These are phyloP conservation scores for Lasiurus cinereus DNA, from an alignment of 2,113 vertebrate species.

Conservation along the genomic window DNA sequence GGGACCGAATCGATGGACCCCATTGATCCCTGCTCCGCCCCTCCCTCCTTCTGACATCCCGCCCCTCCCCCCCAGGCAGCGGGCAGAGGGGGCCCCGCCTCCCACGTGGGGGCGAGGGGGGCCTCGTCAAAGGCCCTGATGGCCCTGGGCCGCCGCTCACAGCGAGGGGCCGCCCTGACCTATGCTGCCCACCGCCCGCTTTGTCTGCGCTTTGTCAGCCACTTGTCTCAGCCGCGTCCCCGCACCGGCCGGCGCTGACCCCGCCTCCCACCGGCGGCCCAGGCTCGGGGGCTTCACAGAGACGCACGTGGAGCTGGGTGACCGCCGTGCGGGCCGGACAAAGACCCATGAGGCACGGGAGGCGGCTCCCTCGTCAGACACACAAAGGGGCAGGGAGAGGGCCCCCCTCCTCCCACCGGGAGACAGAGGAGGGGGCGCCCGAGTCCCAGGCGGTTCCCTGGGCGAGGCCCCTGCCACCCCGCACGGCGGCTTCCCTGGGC, in stretches of 20 bases:
- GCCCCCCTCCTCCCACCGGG: too few relatives aligned
- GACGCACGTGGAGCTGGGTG: constrained; percentile 58
- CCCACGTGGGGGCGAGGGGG: constrained; percentile 69
- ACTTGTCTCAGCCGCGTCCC: constrained; percentile 67
- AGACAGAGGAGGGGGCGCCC: too few relatives aligned
- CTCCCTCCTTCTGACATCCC: constrained; percentile 67
- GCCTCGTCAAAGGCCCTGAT: constrained; percentile 69
- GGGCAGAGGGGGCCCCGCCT: constrained; percentile 72
- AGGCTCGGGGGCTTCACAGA: constrained; percentile 67
- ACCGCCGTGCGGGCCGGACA: too few relatives aligned
- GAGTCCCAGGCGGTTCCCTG: too few relatives aligned
- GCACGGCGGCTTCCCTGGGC: too few relatives aligned
- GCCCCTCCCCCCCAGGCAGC: constrained; percentile 80
- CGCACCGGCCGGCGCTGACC: constrained; percentile 81
- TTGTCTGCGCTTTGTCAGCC: constrained; percentile 56
- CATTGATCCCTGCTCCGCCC: constrained; percentile 78
- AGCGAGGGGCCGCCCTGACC: constrained; percentile 83
- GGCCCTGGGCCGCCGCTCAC: constrained; percentile 83
- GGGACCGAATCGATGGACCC: constrained; percentile 73
- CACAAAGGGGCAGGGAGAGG: too few relatives aligned
- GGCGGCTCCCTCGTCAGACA: too few relatives aligned
- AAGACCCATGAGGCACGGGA: too few relatives aligned
- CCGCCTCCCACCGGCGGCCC: constrained; percentile 49
- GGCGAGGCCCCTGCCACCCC: too few relatives aligned
- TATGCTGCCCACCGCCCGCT: constrained; percentile 75